A percentile compares a stretch with the other conserved stretches of the same genome.
Evolutionary conservation across 2,113 vertebrate genomes (phyloP).

Genomic region (Nibea coibor): DNA sequence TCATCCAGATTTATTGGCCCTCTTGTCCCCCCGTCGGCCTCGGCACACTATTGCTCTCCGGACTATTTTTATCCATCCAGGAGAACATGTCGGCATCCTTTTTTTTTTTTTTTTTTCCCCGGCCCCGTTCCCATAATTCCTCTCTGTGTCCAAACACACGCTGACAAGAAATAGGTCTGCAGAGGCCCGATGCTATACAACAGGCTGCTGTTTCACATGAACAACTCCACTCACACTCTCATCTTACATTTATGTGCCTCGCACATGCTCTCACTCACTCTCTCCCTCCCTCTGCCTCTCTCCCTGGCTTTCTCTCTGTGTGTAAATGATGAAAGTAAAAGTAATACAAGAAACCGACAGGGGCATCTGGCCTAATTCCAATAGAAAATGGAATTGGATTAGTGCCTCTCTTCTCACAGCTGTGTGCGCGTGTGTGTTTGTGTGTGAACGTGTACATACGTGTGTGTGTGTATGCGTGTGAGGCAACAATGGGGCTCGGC

Average conservation of each 20-base stretch:
- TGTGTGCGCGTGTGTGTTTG: slow-evolving; percentile 20
- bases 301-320: slow-evolving; percentile 7
- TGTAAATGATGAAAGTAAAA: slow-evolving; percentile 70
- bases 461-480: slow-evolving; percentile 1
- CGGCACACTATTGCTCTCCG: not conserved
- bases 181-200: slow-evolving; percentile 43
- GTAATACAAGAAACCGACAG: slow-evolving; percentile 64
- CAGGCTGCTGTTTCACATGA: slow-evolving; percentile 60
- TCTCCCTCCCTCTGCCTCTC: not conserved
- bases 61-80: slow-evolving; percentile 60
- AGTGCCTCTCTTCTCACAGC: slow-evolving; percentile 49
- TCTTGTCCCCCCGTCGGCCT: slow-evolving; percentile 23
- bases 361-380: slow-evolving; percentile 76
- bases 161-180: slow-evolving; percentile 57
- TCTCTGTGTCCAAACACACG: slow-evolving; percentile 64
- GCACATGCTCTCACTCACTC: slow-evolving; percentile 1
- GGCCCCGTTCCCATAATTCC: slow-evolving; percentile 55
- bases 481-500: slow-evolving; percentile 49
- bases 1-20: slow-evolving; percentile 12
- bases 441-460: slow-evolving; percentile 1
- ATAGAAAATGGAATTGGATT: slow-evolving; percentile 70
- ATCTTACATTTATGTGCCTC: slow-evolving; percentile 49
- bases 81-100: slow-evolving; percentile 43
- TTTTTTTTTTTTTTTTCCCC: not conserved
- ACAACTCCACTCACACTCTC: slow-evolving; percentile 49